Conservation (phyloP, 1,140 invertebrate species). For the Harlomillsia oculata region DNA sequence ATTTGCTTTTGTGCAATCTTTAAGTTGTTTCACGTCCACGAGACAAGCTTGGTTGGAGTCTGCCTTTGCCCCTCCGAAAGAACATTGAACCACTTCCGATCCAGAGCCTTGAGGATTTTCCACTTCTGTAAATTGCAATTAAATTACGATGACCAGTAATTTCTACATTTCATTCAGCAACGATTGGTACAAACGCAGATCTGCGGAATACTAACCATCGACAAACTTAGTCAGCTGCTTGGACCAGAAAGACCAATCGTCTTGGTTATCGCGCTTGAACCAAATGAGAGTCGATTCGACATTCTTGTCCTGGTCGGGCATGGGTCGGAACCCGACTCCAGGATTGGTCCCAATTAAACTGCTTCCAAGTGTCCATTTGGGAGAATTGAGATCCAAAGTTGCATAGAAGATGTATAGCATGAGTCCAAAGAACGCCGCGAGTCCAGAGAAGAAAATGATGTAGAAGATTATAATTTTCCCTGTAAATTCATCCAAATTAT, state of each 20-base stretch:
- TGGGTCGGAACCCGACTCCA: constrained; percentile 84
- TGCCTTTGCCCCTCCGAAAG: too few species aligned
- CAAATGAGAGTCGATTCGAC: constrained; percentile 89
- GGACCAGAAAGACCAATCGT: constrained; percentile 70
- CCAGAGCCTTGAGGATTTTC: constrained; percentile 50
- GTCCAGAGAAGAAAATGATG: constrained; percentile 76
- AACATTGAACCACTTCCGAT: too few species aligned
- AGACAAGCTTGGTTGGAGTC: constrained; percentile 54
- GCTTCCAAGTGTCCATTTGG: constrained; percentile 72
- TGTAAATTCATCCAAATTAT: constrained; percentile 45
- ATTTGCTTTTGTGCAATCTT: constrained; percentile 57
- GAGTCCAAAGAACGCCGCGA: constrained; percentile 80
- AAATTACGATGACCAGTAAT: background rate
- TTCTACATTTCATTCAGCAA: background rate
- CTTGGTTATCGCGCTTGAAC: constrained; percentile 69
- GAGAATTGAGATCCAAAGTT: constrained; percentile 71
- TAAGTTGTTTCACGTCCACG: constrained; percentile 62
- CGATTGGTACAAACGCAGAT: background rate
- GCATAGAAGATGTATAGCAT: constrained; percentile 88
- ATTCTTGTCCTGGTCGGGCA: constrained; percentile 68
- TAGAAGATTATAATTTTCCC: constrained; percentile 91
- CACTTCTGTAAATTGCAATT: background rate
- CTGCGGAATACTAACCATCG: constrained; percentile 56
- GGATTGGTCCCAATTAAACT: constrained; percentile 86
- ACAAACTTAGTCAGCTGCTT: constrained; percentile 61